Base-by-base conservation (phyloP, 1,140 invertebrate species). In the Eupristina koningsbergeri region DNA sequence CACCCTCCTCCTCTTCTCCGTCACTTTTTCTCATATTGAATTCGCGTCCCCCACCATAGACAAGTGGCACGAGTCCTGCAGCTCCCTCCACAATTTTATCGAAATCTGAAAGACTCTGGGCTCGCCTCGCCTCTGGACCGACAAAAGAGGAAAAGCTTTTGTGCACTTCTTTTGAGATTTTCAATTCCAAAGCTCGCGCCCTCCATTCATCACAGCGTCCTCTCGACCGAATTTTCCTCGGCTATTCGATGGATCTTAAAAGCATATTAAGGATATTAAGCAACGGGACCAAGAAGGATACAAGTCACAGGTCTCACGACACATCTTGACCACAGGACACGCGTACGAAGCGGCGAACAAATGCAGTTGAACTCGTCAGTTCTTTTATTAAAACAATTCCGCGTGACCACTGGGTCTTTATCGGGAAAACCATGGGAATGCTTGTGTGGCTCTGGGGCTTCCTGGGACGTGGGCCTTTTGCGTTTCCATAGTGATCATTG, bases 211-310 rank as follows among this genome's bases (percentile, higher is more conserved):
- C 64, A 15, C 34, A 11, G 31, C 78, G 15, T 29, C 29, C 29
- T n/a, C 47, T 53, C 64, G 19, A 45, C 36, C 80, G 69, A 45
- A 71, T 81, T 75, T 63, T 41, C 58, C 29, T 11, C 69, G 80
- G 50, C 75, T 53, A 74, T 81, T 73, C 69, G 80, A 61, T 61
- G 47, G 1, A 26, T 17, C 80, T 81, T 81, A 81, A 81, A 71
- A 61, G 58, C 69, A 17, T 39, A 81, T 81, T 74, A 71, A 61
- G 58, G 50, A 17, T 39, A 81, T 81, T 74, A 81, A 45, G 50
- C 69, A 22, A 31, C 36, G 75, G 13, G 22, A 26, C 0, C n/a
- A 3, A 26, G 41, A 45, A 11, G 6, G 11, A 45, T 7, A 11
- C 41, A 11, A 45, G n/a, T n/a, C n/a, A n/a, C n/a, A n/a, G n/a